A percentile compares a stretch with the other conserved stretches of the same genome.
These are phyloP conservation scores for Melanchra persicariae DNA, from an alignment of 2,888 invertebrate genomes.

Conservation along the genomic window DNA sequence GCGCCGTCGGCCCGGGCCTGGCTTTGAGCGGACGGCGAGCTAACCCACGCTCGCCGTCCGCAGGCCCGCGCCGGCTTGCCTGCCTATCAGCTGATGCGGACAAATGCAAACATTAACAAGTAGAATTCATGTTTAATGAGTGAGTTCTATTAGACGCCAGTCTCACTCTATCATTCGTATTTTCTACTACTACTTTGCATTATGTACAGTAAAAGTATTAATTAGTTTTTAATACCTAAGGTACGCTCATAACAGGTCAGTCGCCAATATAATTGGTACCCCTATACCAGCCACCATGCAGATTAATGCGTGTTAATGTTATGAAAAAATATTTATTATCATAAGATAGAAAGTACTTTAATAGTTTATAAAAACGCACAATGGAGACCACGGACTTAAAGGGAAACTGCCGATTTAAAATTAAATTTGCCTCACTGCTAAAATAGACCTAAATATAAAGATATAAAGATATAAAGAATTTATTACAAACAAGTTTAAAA, in stretches of 20 bases:
- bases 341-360: conserved; percentile 1
- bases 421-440: not conserved
- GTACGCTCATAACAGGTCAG: not conserved
- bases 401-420: not conserved
- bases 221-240: not conserved
- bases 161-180: not conserved
- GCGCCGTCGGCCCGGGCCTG: too few relatives aligned
- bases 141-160: not conserved
- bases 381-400: not conserved
- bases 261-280: conserved; percentile 38
- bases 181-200: not conserved
- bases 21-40: too few relatives aligned
- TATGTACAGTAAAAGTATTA: not conserved
- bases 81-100: not conserved
- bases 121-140: not conserved
- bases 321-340: too few relatives aligned
- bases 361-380: conserved; percentile 12
- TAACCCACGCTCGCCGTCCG: too few relatives aligned
- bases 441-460: not conserved
- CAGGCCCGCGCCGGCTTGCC: too few relatives aligned
- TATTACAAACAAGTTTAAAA: too few relatives aligned
- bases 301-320: not conserved
- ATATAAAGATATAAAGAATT: too few relatives aligned
- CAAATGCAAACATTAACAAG: conserved; percentile 2
- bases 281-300: not conserved